Conservation (phyloP, 2,888 invertebrate genomes). For the Seira musarum region DNA sequence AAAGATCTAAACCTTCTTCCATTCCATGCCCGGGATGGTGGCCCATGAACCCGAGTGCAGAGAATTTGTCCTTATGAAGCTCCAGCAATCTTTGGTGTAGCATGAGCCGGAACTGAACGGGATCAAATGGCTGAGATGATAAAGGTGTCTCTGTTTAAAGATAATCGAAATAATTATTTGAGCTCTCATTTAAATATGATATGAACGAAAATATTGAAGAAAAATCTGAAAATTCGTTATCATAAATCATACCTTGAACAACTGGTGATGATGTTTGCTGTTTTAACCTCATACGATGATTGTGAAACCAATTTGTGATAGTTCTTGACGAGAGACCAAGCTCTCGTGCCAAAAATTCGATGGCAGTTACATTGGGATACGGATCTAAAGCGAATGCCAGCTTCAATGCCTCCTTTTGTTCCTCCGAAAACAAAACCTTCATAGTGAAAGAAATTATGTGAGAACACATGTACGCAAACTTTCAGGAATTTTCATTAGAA, state of each 20-base stretch:
- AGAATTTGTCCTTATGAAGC: slow-evolving; percentile 83
- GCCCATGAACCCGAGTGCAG: slow-evolving; percentile 78
- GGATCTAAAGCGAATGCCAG: slow-evolving; percentile 96
- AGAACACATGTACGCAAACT: too few species aligned
- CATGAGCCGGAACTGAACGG: slow-evolving; percentile 90
- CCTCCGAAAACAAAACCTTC: slow-evolving; percentile 93
- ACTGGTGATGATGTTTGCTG: slow-evolving; percentile 76
- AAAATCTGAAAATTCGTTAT: neutral
- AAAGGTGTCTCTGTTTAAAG: slow-evolving; percentile 64
- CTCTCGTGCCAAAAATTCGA: slow-evolving; percentile 94
- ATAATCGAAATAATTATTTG: too few species aligned
- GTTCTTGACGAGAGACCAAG: slow-evolving; percentile 93
- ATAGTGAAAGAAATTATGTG: slow-evolving; percentile 46
- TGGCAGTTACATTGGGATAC: slow-evolving; percentile 96
- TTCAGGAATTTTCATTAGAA: slow-evolving; percentile 42
- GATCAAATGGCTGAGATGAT: slow-evolving; percentile 79
- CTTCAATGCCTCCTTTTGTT: slow-evolving; percentile 96
- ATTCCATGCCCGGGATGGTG: slow-evolving; percentile 76
- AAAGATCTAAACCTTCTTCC: slow-evolving; percentile 89
- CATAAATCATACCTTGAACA: slow-evolving; percentile 64
- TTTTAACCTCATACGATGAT: slow-evolving; percentile 98
- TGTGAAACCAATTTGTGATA: slow-evolving; percentile 99
- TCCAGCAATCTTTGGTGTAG: slow-evolving; percentile 91
- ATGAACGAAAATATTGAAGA: neutral
- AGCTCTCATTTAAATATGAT: too few species aligned